Evolutionary conservation across 2,797 vertebrate genomes (phyloP), one percentile per base, ranked within the genome.

Genomic region (Sebastiscus tertius): DNA sequence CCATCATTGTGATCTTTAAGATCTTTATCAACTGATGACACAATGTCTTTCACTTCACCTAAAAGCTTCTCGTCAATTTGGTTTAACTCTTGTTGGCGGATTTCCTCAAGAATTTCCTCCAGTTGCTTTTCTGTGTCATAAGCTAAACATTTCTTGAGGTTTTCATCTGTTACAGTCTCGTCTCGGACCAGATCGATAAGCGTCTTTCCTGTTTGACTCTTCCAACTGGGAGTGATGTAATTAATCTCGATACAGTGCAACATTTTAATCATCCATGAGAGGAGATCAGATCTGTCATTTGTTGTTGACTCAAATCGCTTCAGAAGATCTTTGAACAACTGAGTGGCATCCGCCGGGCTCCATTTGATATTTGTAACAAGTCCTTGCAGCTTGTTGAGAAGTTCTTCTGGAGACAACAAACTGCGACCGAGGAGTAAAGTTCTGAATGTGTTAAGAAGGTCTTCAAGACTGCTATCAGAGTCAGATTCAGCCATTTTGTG

Each of bases 211-310:
- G 0, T 14, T 7, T 4, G 0, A 1, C 2, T 10, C 67, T 0
- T 87, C 85, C 33, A 89, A 2, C 9, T 13, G 20, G 86, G 70
- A 42, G 80, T 87, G n/a, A 91, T 86, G 2, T 72, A 76, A 60
- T 93, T 63, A 6, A 92, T 89, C 71, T 95, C 86, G 13, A 93
- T 79, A 18, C 64, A 75, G 73, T 93, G 88, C 81, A 95, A 64
- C 54, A 84, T 85, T 72, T 83, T 42, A 26, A 85, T n/a, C 71
- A 90, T 75, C 92, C 91, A 90, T 39, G 29, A 33, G 13, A 69
- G 0, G 1, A 90, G 71, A 9, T 42, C 1, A 6, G 63, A 61
- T 52, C 33, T 18, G 55, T 71, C 77, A 16, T 69, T 22, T 36
- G 46, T 20, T 36, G 13, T 42, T 9, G 54, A 86, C 3, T 82